phyloP scores from a whole-genome alignment of 2,888 invertebrate genomes.

The Carpatolechia fugitivella region DNA sequence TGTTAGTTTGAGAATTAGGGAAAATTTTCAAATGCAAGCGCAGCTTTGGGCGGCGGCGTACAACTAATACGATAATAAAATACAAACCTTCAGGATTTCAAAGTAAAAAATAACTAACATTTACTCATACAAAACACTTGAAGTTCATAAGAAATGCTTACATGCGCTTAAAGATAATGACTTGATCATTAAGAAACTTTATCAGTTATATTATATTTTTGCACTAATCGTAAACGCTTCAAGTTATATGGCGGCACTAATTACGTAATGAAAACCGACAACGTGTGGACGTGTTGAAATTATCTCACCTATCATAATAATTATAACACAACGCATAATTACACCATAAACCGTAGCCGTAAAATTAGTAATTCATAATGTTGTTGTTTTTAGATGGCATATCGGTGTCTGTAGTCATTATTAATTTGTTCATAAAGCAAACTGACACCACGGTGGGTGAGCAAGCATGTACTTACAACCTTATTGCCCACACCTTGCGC shows the following conservation, averaged over 20 bases:
- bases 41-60: too few species aligned
- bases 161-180: too few species aligned
- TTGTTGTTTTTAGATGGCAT: constrained; percentile 72
- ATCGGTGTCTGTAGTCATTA: constrained; percentile 60
- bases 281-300: constrained; percentile 56
- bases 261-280: neutral
- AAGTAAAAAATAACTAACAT: too few species aligned
- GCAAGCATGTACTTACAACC: constrained; percentile 28
- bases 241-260: constrained; percentile 14
- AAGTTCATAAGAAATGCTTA: too few species aligned
- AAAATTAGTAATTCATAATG: constrained; percentile 73
- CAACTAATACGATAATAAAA: too few species aligned
- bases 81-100: too few species aligned
- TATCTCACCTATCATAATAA: constrained; percentile 45
- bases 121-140: too few species aligned
- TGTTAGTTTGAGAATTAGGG: too few species aligned
- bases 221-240: constrained; percentile 29
- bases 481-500: constrained; percentile 17
- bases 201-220: neutral
- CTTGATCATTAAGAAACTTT: too few species aligned
- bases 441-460: constrained; percentile 52
- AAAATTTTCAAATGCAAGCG: too few species aligned
- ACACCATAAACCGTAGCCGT: constrained; percentile 54
- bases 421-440: constrained; percentile 68
- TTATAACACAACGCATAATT: constrained; percentile 31